Evolutionary conservation across 2,113 vertebrate species (phyloP), one percentile per base, ranked within the genome.

Genomic region (Tyrannus savana): DNA sequence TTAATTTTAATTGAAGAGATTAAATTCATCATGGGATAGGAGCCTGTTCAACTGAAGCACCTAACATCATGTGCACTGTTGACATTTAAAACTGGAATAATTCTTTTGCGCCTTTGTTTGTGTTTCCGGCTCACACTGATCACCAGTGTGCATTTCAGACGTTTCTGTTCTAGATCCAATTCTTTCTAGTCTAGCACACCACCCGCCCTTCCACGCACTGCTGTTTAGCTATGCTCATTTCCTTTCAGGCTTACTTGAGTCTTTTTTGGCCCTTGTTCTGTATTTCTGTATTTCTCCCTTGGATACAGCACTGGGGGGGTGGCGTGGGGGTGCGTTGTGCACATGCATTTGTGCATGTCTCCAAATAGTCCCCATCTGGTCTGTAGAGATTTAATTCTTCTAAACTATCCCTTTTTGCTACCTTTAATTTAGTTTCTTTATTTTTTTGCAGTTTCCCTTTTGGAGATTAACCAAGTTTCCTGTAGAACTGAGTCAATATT

Each of bases 91-190:
- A 28, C 3, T 1, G 35, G 55, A 92, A 68, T 24, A 28, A 84
- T 60, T 79, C 6, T 30, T 73, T 42, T 33, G 23, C 53, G 64
- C 22, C 42, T 91, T 75, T 66, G 60, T 53, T 59, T 88, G 52
- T 86, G 44, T 77, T 91, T 55, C 63, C 2, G 8, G 55, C 47
- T 91, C 62, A 67, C 31, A 1, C 12, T 19, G 49, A 64, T 80
- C 35, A 64, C 83, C 17, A 56, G 21, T 63, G 44, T 82, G 56
- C 12, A 10, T 47, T 90, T 81, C 50, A 86, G 50, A 39, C 0
- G 5, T 79, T 92, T 91, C 69, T 92, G 63, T 88, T 96, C 92
- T 88, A 90, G 94, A 81, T 92, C 64, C 56, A 87, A 55, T 33
- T 86, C 42, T 78, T 81, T 44, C 84, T 37, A 55, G 73, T 44